phyloP scores from a whole-genome alignment of 1,140 invertebrate genomes.

The Vanessa tameamea region DNA sequence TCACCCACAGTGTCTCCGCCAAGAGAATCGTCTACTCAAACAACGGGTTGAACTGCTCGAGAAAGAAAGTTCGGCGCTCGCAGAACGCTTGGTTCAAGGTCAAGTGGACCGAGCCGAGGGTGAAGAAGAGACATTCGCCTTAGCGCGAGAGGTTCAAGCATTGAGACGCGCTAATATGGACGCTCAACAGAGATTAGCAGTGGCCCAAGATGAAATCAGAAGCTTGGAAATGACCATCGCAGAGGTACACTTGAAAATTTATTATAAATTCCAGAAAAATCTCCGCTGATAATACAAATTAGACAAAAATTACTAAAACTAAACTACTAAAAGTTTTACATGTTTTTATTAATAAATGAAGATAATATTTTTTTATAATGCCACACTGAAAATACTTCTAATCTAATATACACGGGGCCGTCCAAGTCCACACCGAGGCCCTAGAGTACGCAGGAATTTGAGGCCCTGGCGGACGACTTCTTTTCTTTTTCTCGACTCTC shows the following conservation, averaged over 20 bases:
- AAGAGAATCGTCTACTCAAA: conserved; percentile 96
- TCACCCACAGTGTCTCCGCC: conserved; percentile 88
- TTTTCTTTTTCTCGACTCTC: too few species aligned
- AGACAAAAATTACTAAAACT: too few species aligned
- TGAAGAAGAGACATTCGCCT: conserved; percentile 88
- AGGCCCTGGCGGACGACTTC: too few species aligned
- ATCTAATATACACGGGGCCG: too few species aligned
- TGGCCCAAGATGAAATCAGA: conserved; percentile 91
- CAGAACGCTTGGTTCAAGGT: conserved; percentile 96
- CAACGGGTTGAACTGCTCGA: conserved; percentile 97
- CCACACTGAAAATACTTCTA: too few species aligned
- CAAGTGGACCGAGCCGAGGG: conserved; percentile 97
- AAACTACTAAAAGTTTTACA: too few species aligned
- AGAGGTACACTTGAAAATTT: conserved; percentile 48
- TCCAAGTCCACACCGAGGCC: too few species aligned
- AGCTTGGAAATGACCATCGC: conserved; percentile 80
- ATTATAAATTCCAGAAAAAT: not conserved
- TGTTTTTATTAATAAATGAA: too few species aligned
- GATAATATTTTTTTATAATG: too few species aligned
- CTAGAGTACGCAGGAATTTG: too few species aligned
- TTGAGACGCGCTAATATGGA: conserved; percentile 78
- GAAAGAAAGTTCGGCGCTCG: conserved; percentile 92
- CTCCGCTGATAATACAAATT: not conserved
- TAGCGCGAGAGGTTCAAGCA: conserved; percentile 76
- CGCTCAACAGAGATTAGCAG: conserved; percentile 90